These are phyloP conservation scores for Zaprionus gabonicus DNA, from an alignment of 1,140 invertebrate species.

Conservation along the genomic window DNA sequence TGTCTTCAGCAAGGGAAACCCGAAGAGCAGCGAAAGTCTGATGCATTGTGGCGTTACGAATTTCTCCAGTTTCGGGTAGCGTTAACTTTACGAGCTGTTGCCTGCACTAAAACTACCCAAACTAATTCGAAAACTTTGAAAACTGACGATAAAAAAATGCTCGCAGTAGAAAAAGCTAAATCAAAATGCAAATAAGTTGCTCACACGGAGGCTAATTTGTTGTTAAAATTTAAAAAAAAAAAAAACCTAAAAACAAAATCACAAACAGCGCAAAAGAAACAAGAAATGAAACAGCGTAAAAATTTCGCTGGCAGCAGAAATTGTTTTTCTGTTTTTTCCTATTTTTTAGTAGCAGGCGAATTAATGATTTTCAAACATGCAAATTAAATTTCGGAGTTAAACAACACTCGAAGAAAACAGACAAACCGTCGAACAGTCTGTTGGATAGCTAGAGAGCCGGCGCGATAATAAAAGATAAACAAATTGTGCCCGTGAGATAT, in stretches of 20 bases:
- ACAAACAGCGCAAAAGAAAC: slow-evolving; percentile 20
- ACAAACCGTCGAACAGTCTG: neutral
- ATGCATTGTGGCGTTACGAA: slow-evolving; percentile 59
- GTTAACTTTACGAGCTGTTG: slow-evolving; percentile 59
- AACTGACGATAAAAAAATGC: slow-evolving; percentile 48
- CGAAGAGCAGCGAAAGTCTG: slow-evolving; percentile 48
- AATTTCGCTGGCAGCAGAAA: slow-evolving; percentile 49
- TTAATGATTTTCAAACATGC: slow-evolving; percentile 68
- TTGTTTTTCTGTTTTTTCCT: slow-evolving; percentile 20
- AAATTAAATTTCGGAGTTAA: slow-evolving; percentile 55
- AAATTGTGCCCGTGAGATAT: slow-evolving; percentile 40
- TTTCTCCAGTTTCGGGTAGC: slow-evolving; percentile 54
- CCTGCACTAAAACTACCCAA: slow-evolving; percentile 50
- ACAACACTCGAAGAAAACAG: slow-evolving; percentile 36
- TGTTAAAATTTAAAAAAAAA: slow-evolving; percentile 31
- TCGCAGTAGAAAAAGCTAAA: slow-evolving; percentile 28
- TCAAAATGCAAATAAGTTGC: slow-evolving; percentile 60
- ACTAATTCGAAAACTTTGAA: slow-evolving; percentile 34
- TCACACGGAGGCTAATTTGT: slow-evolving; percentile 50
- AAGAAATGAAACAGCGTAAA: slow-evolving; percentile 45
- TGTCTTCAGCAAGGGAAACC: slow-evolving; percentile 22
- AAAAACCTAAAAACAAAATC: slow-evolving; percentile 15
- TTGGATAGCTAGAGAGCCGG: neutral
- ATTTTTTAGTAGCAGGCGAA: slow-evolving; percentile 50
- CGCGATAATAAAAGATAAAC: slow-evolving; percentile 23